These are phyloP conservation scores for Crioceris asparagi DNA, from an alignment of 2,888 invertebrate species.

Conservation along the genomic window DNA sequence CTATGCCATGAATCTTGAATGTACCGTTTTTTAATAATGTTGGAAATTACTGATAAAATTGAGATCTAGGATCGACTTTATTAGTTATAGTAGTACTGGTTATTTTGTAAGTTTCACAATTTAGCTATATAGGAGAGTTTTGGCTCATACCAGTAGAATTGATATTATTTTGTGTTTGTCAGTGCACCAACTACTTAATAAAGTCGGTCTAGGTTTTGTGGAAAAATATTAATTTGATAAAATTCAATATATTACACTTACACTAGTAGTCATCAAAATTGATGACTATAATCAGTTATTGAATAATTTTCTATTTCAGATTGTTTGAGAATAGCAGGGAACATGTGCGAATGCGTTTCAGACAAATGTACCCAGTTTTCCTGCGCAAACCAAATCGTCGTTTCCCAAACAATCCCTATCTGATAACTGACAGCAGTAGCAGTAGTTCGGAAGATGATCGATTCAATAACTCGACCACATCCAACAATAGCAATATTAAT, in stretches of 20 bases:
- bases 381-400: slow-evolving; percentile 22
- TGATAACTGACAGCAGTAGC: slow-evolving; percentile 26
- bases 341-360: slow-evolving; percentile 22
- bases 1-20: too few species aligned
- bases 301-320: slow-evolving; percentile 10
- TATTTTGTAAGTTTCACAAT: too few species aligned
- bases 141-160: too few species aligned
- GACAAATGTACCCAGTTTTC: slow-evolving; percentile 26
- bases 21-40: too few species aligned
- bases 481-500: slow-evolving; percentile 1
- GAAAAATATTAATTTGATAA: background rate
- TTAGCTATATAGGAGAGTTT: too few species aligned
- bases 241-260: background rate
- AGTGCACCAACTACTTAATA: too few species aligned
- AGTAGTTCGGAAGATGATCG: slow-evolving; percentile 29
- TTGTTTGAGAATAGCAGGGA: slow-evolving; percentile 27
- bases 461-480: background rate
- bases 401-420: slow-evolving; percentile 9
- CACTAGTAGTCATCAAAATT: slow-evolving; percentile 1
- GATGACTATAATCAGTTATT: background rate
- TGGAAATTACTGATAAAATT: too few species aligned
- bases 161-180: too few species aligned
- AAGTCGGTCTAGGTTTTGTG: too few species aligned
- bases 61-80: too few species aligned
- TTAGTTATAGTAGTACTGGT: too few species aligned